Percentiles rank a stretch among this genome's conserved stretches.
These are phyloP conservation scores for Ranitomeya imitator DNA, from an alignment of 2,113 vertebrate genomes.

Conservation along the genomic window DNA sequence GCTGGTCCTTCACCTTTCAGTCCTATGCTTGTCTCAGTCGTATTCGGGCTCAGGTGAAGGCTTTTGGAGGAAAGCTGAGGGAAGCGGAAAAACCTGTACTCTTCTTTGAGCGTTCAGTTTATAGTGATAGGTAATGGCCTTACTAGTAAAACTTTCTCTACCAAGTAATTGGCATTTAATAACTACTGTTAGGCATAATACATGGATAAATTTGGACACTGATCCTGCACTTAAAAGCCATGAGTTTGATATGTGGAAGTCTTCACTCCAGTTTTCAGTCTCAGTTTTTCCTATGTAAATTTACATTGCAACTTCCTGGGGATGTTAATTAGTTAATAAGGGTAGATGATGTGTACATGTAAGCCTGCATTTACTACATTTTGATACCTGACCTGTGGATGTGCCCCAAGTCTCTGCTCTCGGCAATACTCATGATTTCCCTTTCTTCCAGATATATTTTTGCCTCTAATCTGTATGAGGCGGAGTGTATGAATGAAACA, in stretches of 20 bases:
- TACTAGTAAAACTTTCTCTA: background rate
- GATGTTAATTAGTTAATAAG: no score
- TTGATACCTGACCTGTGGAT: no score
- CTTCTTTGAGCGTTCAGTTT: slow-evolving; percentile 92
- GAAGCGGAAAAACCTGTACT: slow-evolving; percentile 79
- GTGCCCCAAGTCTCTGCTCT: no score
- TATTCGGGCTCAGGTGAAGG: slow-evolving; percentile 81
- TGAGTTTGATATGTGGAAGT: no score
- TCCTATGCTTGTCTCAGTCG: slow-evolving; percentile 91
- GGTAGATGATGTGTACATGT: no score
- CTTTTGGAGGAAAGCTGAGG: slow-evolving; percentile 73
- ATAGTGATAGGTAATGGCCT: slow-evolving; percentile 87
- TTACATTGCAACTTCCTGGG: no score
- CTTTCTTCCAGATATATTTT: slow-evolving; percentile 85
- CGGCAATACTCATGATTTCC: background rate
- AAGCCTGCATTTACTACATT: no score
- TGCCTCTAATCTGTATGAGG: slow-evolving; percentile 90
- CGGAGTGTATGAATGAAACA: slow-evolving; percentile 88
- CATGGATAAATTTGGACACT: no score
- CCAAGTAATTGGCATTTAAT: background rate
- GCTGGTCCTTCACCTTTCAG: slow-evolving; percentile 96
- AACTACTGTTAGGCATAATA: no score
- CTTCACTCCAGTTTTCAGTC: no score
- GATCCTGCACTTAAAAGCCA: no score
- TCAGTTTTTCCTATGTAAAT: no score